phyloP scores from a whole-genome alignment of 1,140 invertebrate species.

The Muscidifurax raptorellus region DNA sequence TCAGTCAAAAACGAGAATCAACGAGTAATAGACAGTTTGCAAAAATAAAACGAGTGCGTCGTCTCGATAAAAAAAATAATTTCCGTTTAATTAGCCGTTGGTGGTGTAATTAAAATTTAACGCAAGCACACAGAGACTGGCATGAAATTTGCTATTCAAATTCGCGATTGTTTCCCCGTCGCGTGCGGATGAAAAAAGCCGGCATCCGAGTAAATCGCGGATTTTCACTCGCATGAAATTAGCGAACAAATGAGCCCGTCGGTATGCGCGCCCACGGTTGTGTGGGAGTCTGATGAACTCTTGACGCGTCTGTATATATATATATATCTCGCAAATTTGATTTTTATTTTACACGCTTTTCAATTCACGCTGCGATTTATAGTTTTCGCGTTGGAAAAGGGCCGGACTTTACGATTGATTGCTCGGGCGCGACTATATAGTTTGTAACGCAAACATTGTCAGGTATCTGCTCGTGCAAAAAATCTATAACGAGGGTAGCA shows the following conservation, averaged over 20 bases:
- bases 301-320: neutral
- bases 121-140: neutral
- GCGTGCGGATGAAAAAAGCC: neutral
- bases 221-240: conserved; percentile 18
- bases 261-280: neutral
- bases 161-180: neutral
- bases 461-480: no score
- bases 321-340: no score
- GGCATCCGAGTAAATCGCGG: neutral
- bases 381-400: no score
- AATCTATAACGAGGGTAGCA: no score
- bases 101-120: neutral
- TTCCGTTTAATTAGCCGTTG: conserved; percentile 9
- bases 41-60: neutral
- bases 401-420: no score
- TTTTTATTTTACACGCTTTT: no score
- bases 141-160: conserved; percentile 4
- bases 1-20: neutral
- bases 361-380: no score
- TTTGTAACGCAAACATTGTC: no score
- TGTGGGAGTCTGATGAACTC: neutral
- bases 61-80: neutral
- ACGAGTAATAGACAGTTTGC: neutral
- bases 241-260: neutral
- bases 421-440: no score